phyloP scores from a whole-genome alignment of 2,888 invertebrate genomes.

The Pemphredon lugubris region DNA sequence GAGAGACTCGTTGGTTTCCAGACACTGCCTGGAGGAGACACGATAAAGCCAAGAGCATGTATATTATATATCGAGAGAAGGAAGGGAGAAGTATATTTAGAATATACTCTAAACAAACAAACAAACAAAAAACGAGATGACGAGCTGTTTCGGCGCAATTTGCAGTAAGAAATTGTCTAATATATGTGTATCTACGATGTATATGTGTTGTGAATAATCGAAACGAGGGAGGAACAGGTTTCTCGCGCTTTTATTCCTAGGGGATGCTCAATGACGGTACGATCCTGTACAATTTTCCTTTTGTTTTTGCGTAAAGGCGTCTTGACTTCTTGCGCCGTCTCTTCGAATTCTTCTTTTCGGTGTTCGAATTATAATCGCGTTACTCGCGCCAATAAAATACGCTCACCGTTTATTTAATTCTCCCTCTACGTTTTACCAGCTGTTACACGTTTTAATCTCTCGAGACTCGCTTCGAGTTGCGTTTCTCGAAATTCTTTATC shows the following conservation, averaged over 20 bases:
- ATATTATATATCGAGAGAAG: slow-evolving; percentile 23
- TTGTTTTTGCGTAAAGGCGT: neutral
- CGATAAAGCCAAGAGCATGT: slow-evolving; percentile 18
- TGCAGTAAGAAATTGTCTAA: slow-evolving; percentile 57
- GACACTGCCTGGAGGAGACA: slow-evolving; percentile 1
- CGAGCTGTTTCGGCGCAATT: slow-evolving; percentile 33
- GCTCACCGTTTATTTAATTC: too few relatives aligned
- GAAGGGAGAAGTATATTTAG: slow-evolving; percentile 61
- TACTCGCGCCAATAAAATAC: too few relatives aligned
- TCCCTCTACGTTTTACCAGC: too few relatives aligned
- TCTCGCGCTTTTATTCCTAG: slow-evolving; percentile 69
- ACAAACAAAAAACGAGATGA: too few relatives aligned
- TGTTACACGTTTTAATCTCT: too few relatives aligned
- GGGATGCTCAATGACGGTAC: slow-evolving; percentile 52
- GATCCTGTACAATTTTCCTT: slow-evolving; percentile 29
- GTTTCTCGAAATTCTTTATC: too few relatives aligned
- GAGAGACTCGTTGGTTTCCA: neutral
- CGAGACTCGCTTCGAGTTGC: too few relatives aligned
- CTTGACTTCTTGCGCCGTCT: neutral
- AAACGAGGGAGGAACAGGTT: slow-evolving; percentile 54
- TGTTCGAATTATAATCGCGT: neutral
- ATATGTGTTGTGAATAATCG: slow-evolving; percentile 66
- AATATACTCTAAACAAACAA: slow-evolving; percentile 67
- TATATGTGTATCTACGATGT: slow-evolving; percentile 61
- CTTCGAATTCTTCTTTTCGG: slow-evolving; percentile 19